These are phyloP conservation scores for Drosophila paulistorum DNA, from an alignment of 1,140 invertebrate species.

Conservation along the genomic window DNA sequence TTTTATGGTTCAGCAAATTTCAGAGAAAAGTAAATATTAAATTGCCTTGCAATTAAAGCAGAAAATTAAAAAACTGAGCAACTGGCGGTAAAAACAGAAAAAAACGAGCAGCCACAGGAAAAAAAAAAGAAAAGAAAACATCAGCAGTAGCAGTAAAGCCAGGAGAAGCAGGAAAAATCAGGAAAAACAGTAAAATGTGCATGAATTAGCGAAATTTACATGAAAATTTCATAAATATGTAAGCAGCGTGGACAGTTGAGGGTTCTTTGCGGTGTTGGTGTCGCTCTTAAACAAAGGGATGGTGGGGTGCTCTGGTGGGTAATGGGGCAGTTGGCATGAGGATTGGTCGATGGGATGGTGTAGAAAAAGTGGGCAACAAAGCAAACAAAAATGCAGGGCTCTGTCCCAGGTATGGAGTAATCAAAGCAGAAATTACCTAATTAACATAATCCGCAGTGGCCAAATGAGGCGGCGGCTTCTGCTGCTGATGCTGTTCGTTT, in stretches of 20 bases:
- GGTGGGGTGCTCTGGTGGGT: neutral
- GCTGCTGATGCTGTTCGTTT: neutral
- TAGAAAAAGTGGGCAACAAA: conserved; percentile 24
- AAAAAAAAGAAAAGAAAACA: neutral
- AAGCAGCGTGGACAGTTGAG: conserved; percentile 49
- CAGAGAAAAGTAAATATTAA: conserved; percentile 13
- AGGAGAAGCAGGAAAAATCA: neutral
- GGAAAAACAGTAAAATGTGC: conserved; percentile 46
- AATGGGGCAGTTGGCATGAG: neutral
- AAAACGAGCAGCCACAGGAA: conserved; percentile 18
- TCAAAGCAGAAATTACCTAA: conserved; percentile 82
- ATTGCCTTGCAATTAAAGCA: conserved; percentile 49
- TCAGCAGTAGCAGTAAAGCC: neutral
- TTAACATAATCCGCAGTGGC: conserved; percentile 82
- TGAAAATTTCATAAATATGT: conserved; percentile 80
- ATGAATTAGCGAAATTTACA: conserved; percentile 78
- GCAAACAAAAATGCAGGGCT: conserved; percentile 53
- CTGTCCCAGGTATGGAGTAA: conserved; percentile 66
- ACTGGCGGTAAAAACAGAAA: neutral
- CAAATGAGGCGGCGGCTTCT: conserved; percentile 68
- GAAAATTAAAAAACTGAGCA: conserved; percentile 45
- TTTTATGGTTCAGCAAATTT: conserved; percentile 33
- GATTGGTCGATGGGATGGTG: neutral
- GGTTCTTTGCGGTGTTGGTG: conserved; percentile 3
- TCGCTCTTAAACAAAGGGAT: neutral